phyloP scores from a whole-genome alignment of 2,797 vertebrate species.

The Sebastes goodei region DNA sequence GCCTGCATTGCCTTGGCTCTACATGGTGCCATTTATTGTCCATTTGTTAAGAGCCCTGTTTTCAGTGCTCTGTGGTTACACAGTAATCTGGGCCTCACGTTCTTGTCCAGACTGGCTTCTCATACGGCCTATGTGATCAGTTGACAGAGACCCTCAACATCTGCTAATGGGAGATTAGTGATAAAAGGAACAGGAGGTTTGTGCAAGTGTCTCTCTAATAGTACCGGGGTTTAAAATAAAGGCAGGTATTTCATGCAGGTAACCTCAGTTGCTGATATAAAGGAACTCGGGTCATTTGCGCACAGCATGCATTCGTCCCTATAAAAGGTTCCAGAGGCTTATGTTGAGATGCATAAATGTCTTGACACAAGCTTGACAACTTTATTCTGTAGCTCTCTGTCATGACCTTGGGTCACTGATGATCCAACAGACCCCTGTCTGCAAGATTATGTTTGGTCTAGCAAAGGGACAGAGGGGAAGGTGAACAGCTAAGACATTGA shows the following conservation, averaged over 20 bases:
- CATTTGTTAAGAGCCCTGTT: constrained; percentile 32
- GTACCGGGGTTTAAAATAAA: constrained; percentile 38
- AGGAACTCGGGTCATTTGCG: neutral
- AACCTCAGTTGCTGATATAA: constrained; percentile 43
- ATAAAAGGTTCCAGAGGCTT: neutral
- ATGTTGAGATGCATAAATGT: constrained; percentile 21
- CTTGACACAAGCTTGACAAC: constrained; percentile 35
- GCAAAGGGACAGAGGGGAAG: neutral
- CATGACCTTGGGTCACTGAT: constrained; percentile 22
- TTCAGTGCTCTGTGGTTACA: constrained; percentile 48
- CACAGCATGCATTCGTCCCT: neutral
- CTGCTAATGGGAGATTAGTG: constrained; percentile 55
- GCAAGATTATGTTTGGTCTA: constrained; percentile 20
- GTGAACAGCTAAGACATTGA: neutral
- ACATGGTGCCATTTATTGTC: constrained; percentile 49
- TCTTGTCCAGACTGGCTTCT: constrained; percentile 75
- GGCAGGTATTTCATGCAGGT: neutral
- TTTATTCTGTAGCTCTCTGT: constrained; percentile 30
- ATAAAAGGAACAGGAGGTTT: constrained; percentile 57
- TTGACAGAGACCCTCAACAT: constrained; percentile 71
- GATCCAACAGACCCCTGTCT: constrained; percentile 27
- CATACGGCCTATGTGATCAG: constrained; percentile 39
- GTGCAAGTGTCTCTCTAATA: constrained; percentile 26
- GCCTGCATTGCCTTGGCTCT: constrained; percentile 16
- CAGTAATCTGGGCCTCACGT: constrained; percentile 56